Conservation (phyloP, 2,888 invertebrate genomes). For the Drosophila nr. perissopoda region DNA sequence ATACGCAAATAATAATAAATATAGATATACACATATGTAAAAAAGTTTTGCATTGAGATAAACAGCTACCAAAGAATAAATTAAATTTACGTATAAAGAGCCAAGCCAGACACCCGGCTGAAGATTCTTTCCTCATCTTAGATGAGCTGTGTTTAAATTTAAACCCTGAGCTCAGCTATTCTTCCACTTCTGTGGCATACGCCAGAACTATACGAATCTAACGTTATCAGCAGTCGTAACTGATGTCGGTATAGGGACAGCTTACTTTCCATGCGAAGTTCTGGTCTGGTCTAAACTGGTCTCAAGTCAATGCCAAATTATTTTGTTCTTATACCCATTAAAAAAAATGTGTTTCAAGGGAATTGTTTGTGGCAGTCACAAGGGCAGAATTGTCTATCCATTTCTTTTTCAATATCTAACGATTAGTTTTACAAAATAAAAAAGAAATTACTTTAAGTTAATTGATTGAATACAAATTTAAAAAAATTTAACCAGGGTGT, state of each 20-base stretch:
- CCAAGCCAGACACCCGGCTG: constrained; percentile 5
- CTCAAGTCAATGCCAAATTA: constrained; percentile 46
- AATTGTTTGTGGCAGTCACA: not conserved
- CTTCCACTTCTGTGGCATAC: constrained; percentile 13
- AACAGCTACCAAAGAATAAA: constrained; percentile 75
- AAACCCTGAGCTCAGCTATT: constrained; percentile 72
- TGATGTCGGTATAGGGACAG: constrained; percentile 4
- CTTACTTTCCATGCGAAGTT: constrained; percentile 29
- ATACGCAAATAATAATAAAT: constrained; percentile 48
- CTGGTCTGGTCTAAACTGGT: constrained; percentile 31
- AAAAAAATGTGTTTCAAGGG: not conserved
- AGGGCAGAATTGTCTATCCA: not conserved
- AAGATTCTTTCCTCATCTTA: constrained; percentile 37
- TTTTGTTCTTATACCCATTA: constrained; percentile 3
- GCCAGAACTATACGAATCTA: constrained; percentile 18
- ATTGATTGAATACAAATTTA: not conserved
- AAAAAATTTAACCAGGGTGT: not conserved
- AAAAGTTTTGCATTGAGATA: constrained; percentile 61
- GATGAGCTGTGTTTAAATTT: constrained; percentile 66
- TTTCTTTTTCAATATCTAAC: not conserved
- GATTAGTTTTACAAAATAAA: not conserved
- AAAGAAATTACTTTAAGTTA: not conserved
- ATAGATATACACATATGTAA: constrained; percentile 26
- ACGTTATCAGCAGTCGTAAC: constrained; percentile 58
- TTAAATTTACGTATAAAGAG: constrained; percentile 62